phyloP scores from a whole-genome alignment of 2,888 invertebrate genomes.

The Drosophila algonquin region DNA sequence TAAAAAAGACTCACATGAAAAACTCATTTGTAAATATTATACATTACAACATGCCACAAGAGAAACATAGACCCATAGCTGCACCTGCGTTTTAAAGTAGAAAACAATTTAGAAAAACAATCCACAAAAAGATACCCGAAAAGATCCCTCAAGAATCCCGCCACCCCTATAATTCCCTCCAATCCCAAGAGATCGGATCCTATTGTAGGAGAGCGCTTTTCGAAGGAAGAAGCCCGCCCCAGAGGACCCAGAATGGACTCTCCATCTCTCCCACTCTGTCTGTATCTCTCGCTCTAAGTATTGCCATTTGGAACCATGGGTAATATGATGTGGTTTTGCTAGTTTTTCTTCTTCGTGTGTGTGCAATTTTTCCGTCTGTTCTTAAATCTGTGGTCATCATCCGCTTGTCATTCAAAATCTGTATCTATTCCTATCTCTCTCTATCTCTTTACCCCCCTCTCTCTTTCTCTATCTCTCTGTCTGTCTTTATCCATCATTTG shows the following conservation, averaged over 20 bases:
- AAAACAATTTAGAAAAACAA: constrained; percentile 41
- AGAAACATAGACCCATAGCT: constrained; percentile 37
- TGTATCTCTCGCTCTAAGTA: constrained; percentile 51
- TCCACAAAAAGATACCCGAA: constrained; percentile 9
- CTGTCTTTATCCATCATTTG: constrained; percentile 48
- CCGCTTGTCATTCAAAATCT: constrained; percentile 38
- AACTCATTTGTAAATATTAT: constrained; percentile 77
- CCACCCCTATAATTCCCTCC: neutral
- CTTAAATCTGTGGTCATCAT: constrained; percentile 62
- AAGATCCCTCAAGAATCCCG: neutral
- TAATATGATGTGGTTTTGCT: constrained; percentile 73
- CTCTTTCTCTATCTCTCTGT: constrained; percentile 34
- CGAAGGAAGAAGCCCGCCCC: neutral
- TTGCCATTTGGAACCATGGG: constrained; percentile 64
- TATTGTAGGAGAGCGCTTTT: neutral
- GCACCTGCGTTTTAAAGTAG: constrained; percentile 55
- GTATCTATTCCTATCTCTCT: constrained; percentile 30
- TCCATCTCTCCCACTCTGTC: neutral
- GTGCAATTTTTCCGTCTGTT: constrained; percentile 50
- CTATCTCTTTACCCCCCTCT: constrained; percentile 34
- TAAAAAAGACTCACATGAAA: constrained; percentile 35
- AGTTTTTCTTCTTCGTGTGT: constrained; percentile 51
- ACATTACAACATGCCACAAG: constrained; percentile 44
- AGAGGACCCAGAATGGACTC: neutral
- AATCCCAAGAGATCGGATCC: neutral